These are phyloP conservation scores for Achlya flavicornis DNA, from an alignment of 2,888 invertebrate species.

Conservation along the genomic window DNA sequence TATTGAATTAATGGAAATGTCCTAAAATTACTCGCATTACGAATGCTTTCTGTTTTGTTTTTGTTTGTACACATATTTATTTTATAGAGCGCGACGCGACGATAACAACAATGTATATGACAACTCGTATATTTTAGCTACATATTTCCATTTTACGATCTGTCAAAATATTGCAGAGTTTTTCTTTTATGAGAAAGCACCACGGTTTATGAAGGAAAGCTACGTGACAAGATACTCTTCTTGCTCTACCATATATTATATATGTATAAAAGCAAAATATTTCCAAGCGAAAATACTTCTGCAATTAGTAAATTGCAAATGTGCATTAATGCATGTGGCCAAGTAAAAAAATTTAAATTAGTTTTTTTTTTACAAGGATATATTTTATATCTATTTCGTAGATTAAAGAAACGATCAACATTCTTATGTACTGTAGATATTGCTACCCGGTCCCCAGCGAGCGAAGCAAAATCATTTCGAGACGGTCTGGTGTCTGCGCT, in stretches of 20 bases:
- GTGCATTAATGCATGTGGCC: background rate
- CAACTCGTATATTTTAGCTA: background rate
- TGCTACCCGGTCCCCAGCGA: constrained; percentile 49
- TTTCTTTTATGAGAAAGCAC: constrained; percentile 2
- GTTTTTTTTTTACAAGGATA: constrained; percentile 6
- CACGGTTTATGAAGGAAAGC: constrained; percentile 12
- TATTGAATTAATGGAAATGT: constrained; percentile 55
- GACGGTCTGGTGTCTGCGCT: constrained; percentile 57
- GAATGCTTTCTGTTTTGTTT: constrained; percentile 36
- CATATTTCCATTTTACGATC: constrained; percentile 7
- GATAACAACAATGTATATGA: background rate
- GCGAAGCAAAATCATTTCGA: constrained; percentile 63
- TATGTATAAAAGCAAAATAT: background rate
- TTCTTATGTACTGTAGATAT: constrained; percentile 47
- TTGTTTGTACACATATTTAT: constrained; percentile 29
- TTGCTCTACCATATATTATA: background rate
- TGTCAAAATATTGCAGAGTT: constrained; percentile 2
- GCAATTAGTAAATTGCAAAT: background rate
- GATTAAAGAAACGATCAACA: constrained; percentile 58
- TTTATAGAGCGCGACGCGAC: constrained; percentile 1
- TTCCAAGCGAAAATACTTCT: background rate
- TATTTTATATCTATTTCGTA: constrained; percentile 43
- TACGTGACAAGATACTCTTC: background rate
- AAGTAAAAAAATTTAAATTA: background rate
- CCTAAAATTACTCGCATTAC: constrained; percentile 40